These are phyloP conservation scores for Linnaemya tessellans DNA, from an alignment of 2,888 invertebrate genomes.

Conservation along the genomic window DNA sequence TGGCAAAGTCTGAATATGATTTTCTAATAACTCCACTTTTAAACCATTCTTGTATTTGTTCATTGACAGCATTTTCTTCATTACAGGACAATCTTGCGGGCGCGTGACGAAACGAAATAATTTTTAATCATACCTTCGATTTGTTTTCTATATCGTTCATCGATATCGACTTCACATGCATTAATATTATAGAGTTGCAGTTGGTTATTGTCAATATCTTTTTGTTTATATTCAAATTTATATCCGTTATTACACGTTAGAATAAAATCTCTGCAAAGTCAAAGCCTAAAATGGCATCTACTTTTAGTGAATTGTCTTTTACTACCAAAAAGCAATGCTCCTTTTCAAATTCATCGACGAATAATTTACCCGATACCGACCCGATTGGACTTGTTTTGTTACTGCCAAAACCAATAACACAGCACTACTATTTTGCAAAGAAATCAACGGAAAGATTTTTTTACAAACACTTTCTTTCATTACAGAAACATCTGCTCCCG, in stretches of 20 bases:
- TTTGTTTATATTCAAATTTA: background rate
- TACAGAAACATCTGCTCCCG: too few relatives aligned
- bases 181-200: too few relatives aligned
- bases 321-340: constrained; percentile 5
- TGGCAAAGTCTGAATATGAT: constrained; percentile 8
- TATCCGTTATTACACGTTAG: background rate
- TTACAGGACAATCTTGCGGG: background rate
- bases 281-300: background rate
- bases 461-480: background rate
- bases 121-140: too few relatives aligned
- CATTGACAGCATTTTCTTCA: background rate
- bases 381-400: constrained; percentile 10
- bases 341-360: background rate
- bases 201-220: too few relatives aligned
- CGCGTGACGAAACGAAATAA: constrained; percentile 21
- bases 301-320: background rate
- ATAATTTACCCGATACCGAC: background rate
- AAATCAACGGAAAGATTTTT: too few relatives aligned
- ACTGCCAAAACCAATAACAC: background rate
- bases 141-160: too few relatives aligned
- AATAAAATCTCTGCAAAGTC: background rate
- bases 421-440: background rate
- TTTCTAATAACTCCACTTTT: constrained; percentile 22
- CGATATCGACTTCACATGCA: too few relatives aligned
- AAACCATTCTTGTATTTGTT: background rate